phyloP scores from a whole-genome alignment of 2,113 vertebrate genomes.

The Sisor rabdophorus region DNA sequence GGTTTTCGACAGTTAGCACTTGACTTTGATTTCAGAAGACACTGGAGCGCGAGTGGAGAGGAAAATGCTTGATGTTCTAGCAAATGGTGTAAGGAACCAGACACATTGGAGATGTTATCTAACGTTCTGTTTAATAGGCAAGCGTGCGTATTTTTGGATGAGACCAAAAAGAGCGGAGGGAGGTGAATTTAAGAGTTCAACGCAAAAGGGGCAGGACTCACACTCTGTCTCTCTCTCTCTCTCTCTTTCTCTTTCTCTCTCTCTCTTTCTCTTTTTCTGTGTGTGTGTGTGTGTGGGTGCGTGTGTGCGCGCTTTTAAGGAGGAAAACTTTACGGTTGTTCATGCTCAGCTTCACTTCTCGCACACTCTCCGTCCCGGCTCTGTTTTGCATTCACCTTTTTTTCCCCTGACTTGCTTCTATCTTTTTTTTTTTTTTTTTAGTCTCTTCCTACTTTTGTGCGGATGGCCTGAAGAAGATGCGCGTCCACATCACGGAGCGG shows the following conservation, averaged over 20 bases:
- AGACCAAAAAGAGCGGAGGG: conserved; percentile 20
- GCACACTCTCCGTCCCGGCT: conserved; percentile 51
- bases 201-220: conserved; percentile 73
- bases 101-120: neutral
- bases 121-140: neutral
- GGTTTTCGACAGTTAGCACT: conserved; percentile 51
- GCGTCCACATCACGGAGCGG: conserved; percentile 45
- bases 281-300: neutral
- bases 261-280: conserved; percentile 43
- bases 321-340: conserved; percentile 76
- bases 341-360: conserved; percentile 70
- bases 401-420: conserved; percentile 35
- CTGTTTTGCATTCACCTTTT: conserved; percentile 33
- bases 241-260: conserved; percentile 49
- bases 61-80: neutral
- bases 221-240: conserved; percentile 49
- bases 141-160: conserved; percentile 11
- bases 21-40: conserved; percentile 61
- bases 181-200: conserved; percentile 61
- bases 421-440: too few relatives aligned
- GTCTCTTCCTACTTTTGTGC: conserved; percentile 56
- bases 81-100: neutral
- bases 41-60: conserved; percentile 22
- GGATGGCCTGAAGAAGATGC: conserved; percentile 61
- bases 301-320: conserved; percentile 63